Conservation (phyloP, 2,113 vertebrate species). For the Cyanoramphus novaezelandiae region DNA sequence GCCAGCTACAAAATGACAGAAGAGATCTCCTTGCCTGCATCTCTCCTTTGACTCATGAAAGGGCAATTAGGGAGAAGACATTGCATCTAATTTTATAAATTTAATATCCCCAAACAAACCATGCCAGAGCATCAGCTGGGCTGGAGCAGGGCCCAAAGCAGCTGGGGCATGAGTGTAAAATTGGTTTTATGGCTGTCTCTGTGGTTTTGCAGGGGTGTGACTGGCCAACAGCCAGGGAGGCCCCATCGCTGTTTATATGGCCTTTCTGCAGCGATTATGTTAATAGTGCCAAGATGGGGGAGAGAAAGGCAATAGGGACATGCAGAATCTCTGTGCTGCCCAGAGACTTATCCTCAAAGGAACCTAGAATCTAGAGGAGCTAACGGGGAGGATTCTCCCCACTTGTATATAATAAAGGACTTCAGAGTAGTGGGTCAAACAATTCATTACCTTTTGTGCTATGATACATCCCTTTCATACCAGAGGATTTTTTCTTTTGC, state of each 20-base stretch:
- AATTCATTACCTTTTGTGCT: not conserved
- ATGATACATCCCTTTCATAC: not conserved
- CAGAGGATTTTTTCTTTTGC: not conserved
- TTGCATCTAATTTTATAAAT: not conserved
- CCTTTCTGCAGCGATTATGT: not conserved
- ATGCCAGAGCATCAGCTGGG: conserved; percentile 48
- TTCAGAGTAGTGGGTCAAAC: not conserved
- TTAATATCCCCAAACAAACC: conserved; percentile 28
- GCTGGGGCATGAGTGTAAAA: conserved; percentile 31
- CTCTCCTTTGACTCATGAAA: not conserved
- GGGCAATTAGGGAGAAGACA: conserved; percentile 20
- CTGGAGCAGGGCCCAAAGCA: conserved; percentile 42
- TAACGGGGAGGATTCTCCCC: not conserved
- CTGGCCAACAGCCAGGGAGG: conserved; percentile 48
- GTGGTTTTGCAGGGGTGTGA: conserved; percentile 40
- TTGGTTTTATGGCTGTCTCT: conserved; percentile 31
- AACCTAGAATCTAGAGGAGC: not conserved
- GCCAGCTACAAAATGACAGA: not conserved
- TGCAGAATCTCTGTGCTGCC: not conserved
- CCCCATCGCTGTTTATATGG: not conserved
- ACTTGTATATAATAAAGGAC: not conserved
- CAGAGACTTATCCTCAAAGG: not conserved
- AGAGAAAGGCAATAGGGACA: not conserved
- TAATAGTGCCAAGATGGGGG: not conserved
- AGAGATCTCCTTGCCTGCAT: not conserved